Percentiles rank a stretch among this genome's conserved stretches.
phyloP scores from a whole-genome alignment of 1,140 invertebrate species.

The Latrodectus geometricus region DNA sequence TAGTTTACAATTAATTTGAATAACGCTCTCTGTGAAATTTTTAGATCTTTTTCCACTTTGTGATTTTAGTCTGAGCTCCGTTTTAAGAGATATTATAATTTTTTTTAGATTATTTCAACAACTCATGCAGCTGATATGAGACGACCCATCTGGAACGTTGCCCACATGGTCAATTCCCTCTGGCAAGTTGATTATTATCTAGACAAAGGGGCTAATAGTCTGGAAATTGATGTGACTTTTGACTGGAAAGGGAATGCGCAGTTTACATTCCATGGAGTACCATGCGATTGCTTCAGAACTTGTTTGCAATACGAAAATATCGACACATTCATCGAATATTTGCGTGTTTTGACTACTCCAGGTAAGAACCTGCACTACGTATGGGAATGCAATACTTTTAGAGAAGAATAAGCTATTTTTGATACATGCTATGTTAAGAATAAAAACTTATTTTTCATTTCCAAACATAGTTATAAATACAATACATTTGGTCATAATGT shows the following conservation, averaged over 20 bases:
- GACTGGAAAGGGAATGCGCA: constrained; percentile 50
- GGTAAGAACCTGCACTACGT: constrained; percentile 4
- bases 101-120: no score
- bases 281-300: constrained; percentile 65
- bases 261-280: constrained; percentile 63
- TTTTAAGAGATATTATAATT: no score
- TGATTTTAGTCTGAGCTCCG: no score
- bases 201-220: constrained; percentile 63
- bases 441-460: no score
- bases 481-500: no score
- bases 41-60: no score
- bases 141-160: constrained; percentile 64
- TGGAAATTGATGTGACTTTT: constrained; percentile 65
- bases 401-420: no score
- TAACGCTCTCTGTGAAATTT: no score
- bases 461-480: no score
- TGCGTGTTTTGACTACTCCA: constrained; percentile 58
- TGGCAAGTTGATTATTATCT: constrained; percentile 63
- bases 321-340: constrained; percentile 57
- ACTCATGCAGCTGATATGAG: neutral
- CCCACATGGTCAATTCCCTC: constrained; percentile 65
- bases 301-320: constrained; percentile 63
- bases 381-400: no score
- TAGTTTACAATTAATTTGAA: no score
- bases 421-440: no score